phyloP scores from a whole-genome alignment of 2,113 vertebrate genomes.

The Phrynosoma blainvillii region DNA sequence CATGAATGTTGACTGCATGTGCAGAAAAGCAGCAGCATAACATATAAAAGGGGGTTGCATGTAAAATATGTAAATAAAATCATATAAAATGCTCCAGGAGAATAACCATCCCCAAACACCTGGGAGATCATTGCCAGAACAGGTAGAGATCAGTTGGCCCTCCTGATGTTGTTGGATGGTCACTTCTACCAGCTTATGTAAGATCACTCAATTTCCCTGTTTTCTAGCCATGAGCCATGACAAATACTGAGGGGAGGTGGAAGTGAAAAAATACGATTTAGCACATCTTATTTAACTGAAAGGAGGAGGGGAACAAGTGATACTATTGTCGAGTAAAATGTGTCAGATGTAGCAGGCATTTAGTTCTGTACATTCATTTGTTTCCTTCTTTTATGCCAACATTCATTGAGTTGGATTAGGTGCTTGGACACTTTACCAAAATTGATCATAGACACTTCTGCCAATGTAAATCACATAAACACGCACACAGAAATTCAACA shows the following conservation, averaged over 20 bases:
- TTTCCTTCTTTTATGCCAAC: slow-evolving; percentile 36
- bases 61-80: background rate
- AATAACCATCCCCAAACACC: background rate
- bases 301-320: slow-evolving; percentile 31
- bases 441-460: background rate
- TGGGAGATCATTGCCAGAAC: background rate
- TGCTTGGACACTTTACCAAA: background rate
- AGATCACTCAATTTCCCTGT: background rate
- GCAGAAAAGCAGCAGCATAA: background rate
- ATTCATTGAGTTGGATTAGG: background rate
- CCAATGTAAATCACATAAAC: background rate
- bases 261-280: slow-evolving; percentile 38
- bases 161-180: too few relatives aligned
- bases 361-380: slow-evolving; percentile 13
- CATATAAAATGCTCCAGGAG: background rate
- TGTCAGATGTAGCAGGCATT: slow-evolving; percentile 42
- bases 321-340: slow-evolving; percentile 24
- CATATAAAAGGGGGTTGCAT: background rate
- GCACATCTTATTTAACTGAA: slow-evolving; percentile 43
- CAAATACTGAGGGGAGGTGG: background rate
- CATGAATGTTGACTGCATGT: background rate
- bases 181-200: too few relatives aligned
- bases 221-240: slow-evolving; percentile 6
- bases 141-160: too few relatives aligned
- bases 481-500: background rate